Conservation (phyloP, 2,888 invertebrate genomes). For the Ophioninae sp. region DNA sequence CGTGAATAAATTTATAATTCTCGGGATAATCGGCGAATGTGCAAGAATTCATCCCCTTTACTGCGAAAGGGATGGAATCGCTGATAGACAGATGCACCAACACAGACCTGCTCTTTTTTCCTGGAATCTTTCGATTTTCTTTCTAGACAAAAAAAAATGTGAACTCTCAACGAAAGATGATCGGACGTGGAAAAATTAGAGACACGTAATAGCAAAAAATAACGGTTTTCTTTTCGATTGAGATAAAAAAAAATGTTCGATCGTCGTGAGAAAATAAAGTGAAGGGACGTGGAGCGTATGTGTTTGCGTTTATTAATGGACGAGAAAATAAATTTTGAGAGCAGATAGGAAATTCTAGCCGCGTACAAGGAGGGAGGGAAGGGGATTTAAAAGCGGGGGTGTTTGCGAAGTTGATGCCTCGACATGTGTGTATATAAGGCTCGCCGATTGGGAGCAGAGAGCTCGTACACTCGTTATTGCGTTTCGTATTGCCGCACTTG, state of each 20-base stretch:
- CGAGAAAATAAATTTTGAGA: conserved; percentile 45
- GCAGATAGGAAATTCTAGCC: conserved; percentile 9
- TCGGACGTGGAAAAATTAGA: neutral
- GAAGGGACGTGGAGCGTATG: conserved; percentile 29
- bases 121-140: neutral
- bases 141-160: too few species aligned
- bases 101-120: neutral
- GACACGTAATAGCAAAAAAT: conserved; percentile 13
- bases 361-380: conserved; percentile 4
- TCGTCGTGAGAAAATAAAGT: conserved; percentile 4
- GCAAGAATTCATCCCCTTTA: neutral
- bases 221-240: neutral
- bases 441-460: conserved; percentile 26
- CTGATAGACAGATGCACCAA: neutral
- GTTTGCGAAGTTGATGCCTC: conserved; percentile 19
- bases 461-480: conserved; percentile 58
- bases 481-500: conserved; percentile 39
- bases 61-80: neutral
- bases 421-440: conserved; percentile 17
- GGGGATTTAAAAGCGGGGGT: conserved; percentile 23
- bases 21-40: neutral
- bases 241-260: neutral
- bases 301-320: conserved; percentile 45
- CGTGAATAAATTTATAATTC: conserved; percentile 8
- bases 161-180: neutral